phyloP scores from a whole-genome alignment of 2,888 invertebrate species.

The Philereme transversata region DNA sequence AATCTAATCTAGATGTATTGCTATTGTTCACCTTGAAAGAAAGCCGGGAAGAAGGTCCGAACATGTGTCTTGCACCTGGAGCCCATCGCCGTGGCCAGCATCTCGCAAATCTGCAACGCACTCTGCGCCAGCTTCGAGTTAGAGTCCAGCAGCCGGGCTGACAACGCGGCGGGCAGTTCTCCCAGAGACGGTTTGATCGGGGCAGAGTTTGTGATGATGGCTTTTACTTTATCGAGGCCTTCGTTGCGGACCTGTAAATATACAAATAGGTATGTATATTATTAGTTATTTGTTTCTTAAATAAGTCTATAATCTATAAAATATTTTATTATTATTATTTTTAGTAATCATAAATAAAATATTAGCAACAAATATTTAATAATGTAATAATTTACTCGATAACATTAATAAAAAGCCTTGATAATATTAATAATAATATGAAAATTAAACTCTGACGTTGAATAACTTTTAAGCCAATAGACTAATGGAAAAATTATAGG shows the following conservation, averaged over 20 bases:
- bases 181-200: conserved; percentile 93
- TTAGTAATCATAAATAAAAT: too few species aligned
- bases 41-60: conserved; percentile 92
- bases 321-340: too few species aligned
- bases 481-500: too few species aligned
- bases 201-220: conserved; percentile 89
- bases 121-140: conserved; percentile 96
- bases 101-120: conserved; percentile 92
- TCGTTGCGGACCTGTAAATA: conserved; percentile 85
- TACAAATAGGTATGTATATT: not conserved
- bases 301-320: too few species aligned
- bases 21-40: conserved; percentile 89
- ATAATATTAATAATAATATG: too few species aligned
- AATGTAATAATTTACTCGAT: too few species aligned
- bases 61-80: conserved; percentile 91
- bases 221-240: conserved; percentile 88
- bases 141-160: conserved; percentile 92
- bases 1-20: too few species aligned
- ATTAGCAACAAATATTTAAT: too few species aligned
- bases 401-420: too few species aligned
- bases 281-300: too few species aligned
- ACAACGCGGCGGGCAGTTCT: conserved; percentile 91
- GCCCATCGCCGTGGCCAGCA: conserved; percentile 93
- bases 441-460: too few species aligned
- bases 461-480: too few species aligned